Base-by-base conservation (phyloP, 2,888 invertebrate species). In the Apantesis nais region DNA sequence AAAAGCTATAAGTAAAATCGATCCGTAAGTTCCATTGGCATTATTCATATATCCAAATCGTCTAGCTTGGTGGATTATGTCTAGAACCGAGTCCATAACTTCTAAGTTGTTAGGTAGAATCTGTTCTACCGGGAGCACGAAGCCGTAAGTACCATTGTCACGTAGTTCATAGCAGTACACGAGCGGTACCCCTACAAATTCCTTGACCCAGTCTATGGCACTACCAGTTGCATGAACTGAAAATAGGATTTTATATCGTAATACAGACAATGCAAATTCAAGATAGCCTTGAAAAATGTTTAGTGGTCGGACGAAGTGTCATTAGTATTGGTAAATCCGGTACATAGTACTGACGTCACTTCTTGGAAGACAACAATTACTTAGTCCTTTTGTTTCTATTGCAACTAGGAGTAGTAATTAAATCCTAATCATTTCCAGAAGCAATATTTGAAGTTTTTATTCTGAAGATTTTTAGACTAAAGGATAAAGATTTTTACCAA, bases 61-160 rank as follows among this genome's bases (percentile, higher is more conserved):
- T 58, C 78, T 86, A 0, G 86, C 91, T 48, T 91, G 90, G n/a
- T 87, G 75, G 19, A 95, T 87, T 1, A 95, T 80, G 11, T 91
- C 92, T 2, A 95, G n/a, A 0, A 95, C 72, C 0, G 95, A 95
- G 78, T 95, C 96, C 83, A 95, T 88, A 1, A 95, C 94, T 87
- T 96, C 96, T 68, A 90, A 78, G 31, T 90, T 92, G 7, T 93
- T 94, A 5, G 95, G 95, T 44, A 95, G 88, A 72, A 97, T 97
- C 85, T 96, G 94, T 0, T 93, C 90, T 0, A 94, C 82, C 0
- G 97, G 97, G 2, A 97, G 90, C 0, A 96, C 67, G 88, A 97
- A 97, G 0, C 97, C 97, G 78, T 93, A 90, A 2, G 78, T 76
- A 0, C 96, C 96, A 0, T 83, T 91, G 80, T 97, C 97, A 0